Conservation (phyloP, 2,113 vertebrate genomes). For the Siniperca knerii region DNA sequence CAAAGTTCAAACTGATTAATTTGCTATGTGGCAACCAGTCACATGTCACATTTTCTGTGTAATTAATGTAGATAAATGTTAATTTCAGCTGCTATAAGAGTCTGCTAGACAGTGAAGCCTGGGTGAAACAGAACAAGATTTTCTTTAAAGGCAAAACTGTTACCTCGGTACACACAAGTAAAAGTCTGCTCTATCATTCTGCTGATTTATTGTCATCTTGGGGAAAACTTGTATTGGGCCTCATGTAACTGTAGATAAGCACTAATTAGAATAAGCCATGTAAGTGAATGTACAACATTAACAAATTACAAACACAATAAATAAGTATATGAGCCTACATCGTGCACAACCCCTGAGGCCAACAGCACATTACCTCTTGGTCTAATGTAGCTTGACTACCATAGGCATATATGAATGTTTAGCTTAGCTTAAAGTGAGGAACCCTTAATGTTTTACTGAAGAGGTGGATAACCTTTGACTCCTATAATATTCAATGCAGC, state of each 20-base stretch:
- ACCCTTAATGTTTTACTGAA: neutral
- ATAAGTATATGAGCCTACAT: slow-evolving; percentile 1
- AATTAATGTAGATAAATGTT: neutral
- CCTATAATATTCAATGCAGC: too few relatives aligned
- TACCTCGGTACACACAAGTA: neutral
- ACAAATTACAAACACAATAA: neutral
- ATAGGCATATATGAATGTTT: neutral
- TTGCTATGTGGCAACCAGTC: neutral
- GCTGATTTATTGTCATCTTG: neutral
- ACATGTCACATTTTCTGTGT: neutral
- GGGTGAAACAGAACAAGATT: neutral
- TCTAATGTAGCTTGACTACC: neutral
- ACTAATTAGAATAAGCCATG: slow-evolving; percentile 2
- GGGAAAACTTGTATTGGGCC: neutral
- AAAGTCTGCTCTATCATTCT: neutral
- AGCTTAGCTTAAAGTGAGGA: neutral
- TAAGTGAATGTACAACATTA: neutral
- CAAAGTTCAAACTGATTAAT: neutral
- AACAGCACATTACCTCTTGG: neutral
- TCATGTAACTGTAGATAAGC: neutral
- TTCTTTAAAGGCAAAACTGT: neutral
- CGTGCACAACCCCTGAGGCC: neutral
- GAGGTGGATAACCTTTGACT: neutral
- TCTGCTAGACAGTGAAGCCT: neutral
- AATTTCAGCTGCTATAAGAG: neutral